Conservation (phyloP, 2,888 invertebrate genomes). For the Creontiades dilutus region DNA sequence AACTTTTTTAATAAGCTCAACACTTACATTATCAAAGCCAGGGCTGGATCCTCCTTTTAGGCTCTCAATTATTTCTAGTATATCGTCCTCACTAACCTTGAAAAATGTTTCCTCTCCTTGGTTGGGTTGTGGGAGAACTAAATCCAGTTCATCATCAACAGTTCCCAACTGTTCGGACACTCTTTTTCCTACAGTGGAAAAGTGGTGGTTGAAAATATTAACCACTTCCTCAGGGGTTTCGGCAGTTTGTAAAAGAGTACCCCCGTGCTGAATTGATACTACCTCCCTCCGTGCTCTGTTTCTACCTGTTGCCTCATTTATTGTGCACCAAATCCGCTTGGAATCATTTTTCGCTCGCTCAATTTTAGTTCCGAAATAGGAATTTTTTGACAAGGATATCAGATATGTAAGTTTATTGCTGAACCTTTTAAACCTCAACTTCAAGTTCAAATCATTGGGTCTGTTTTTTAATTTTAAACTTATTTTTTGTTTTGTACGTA, state of each 20-base stretch:
- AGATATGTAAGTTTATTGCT: too few relatives aligned
- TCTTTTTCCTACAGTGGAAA: constrained; percentile 38
- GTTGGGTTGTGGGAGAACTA: too few relatives aligned
- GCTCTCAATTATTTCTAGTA: too few relatives aligned
- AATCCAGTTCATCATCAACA: background rate
- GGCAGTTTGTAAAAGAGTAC: constrained; percentile 24
- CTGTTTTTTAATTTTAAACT: too few relatives aligned
- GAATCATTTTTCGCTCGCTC: too few relatives aligned
- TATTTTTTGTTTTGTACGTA: background rate
- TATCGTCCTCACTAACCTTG: background rate
- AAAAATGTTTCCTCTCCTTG: background rate
- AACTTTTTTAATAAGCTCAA: constrained; percentile 26
- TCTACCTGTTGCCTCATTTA: constrained; percentile 29
- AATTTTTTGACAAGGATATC: too few relatives aligned
- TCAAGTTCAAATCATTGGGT: too few relatives aligned
- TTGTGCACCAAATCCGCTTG: too few relatives aligned
- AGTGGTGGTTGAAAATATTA: constrained; percentile 42
- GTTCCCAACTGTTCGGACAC: constrained; percentile 35
- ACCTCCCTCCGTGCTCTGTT: background rate
- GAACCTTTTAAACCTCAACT: too few relatives aligned
- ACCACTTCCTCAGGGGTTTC: constrained; percentile 32
- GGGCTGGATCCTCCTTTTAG: constrained; percentile 30
- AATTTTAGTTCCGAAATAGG: too few relatives aligned
- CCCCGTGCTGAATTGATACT: constrained; percentile 22
- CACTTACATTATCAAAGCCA: constrained; percentile 41